These are phyloP conservation scores for Agrilus cyanescens DNA, from an alignment of 2,888 invertebrate species.

Conservation along the genomic window DNA sequence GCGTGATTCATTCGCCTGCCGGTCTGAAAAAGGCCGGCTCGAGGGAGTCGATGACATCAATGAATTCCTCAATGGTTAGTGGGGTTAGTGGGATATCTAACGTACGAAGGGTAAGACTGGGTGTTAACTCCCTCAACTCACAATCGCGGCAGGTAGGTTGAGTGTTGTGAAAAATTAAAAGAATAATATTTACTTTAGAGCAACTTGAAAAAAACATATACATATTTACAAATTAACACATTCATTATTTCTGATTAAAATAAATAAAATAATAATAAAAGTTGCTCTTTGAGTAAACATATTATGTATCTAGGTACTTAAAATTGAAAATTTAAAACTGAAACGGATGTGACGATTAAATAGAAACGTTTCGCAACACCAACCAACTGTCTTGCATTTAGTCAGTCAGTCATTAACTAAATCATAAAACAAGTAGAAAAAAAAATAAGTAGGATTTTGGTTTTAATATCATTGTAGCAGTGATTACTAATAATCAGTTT, in stretches of 20 bases:
- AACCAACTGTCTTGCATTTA: too few species aligned
- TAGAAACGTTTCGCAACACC: too few species aligned
- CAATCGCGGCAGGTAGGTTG: conserved; percentile 45
- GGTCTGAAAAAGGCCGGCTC: conserved; percentile 61
- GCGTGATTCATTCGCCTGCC: conserved; percentile 47
- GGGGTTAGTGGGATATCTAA: conserved; percentile 44
- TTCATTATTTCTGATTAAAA: too few species aligned
- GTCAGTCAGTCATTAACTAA: too few species aligned
- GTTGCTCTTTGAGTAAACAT: not conserved
- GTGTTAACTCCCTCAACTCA: conserved; percentile 53
- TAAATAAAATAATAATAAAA: not conserved
- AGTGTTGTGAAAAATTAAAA: not conserved
- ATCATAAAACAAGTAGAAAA: too few species aligned
- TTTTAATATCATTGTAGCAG: too few species aligned
- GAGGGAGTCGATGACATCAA: conserved; percentile 68
- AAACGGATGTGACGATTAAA: too few species aligned
- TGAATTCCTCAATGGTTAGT: conserved; percentile 44
- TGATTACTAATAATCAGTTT: too few species aligned
- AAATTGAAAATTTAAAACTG: too few species aligned
- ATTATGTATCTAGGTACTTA: too few species aligned
- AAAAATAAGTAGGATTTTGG: too few species aligned
- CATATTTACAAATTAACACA: too few species aligned
- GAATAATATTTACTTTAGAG: not conserved
- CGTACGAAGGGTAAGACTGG: conserved; percentile 65
- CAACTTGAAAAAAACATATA: not conserved